These are phyloP conservation scores for Drosophila siamana DNA, from an alignment of 2,888 invertebrate species.

Conservation along the genomic window DNA sequence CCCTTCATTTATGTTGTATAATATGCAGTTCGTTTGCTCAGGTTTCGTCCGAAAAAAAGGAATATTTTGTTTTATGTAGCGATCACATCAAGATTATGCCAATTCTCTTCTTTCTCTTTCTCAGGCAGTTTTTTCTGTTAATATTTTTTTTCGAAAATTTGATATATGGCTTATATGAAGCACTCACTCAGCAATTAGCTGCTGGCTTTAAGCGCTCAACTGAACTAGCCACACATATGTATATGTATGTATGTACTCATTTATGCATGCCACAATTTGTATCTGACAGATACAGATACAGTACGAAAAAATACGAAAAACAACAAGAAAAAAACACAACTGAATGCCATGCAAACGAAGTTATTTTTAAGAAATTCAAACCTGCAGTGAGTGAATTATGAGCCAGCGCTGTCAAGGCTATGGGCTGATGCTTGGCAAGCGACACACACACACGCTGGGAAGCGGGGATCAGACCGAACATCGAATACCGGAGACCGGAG, in stretches of 20 bases:
- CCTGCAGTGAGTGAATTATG: constrained; percentile 81
- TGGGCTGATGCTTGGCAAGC: constrained; percentile 64
- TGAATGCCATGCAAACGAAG: constrained; percentile 72
- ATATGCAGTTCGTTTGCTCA: not conserved
- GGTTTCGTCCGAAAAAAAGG: constrained; percentile 1
- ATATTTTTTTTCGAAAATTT: constrained; percentile 21
- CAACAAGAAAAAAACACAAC: constrained; percentile 8
- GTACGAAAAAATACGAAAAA: constrained; percentile 7
- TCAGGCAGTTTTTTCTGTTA: not conserved
- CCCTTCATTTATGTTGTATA: not conserved
- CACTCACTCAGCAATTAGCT: constrained; percentile 52
- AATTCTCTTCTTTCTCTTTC: constrained; percentile 7
- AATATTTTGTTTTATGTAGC: constrained; percentile 5
- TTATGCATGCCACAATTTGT: constrained; percentile 23
- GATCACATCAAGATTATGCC: constrained; percentile 6
- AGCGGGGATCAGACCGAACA: not conserved
- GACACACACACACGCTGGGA: constrained; percentile 75
- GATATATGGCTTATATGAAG: constrained; percentile 36
- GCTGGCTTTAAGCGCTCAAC: constrained; percentile 18
- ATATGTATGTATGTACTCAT: constrained; percentile 1
- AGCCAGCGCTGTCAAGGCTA: constrained; percentile 71
- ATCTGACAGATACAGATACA: constrained; percentile 37
- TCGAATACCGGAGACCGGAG: constrained; percentile 10
- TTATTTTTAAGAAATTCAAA: constrained; percentile 80
- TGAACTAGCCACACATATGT: constrained; percentile 26